A percentile compares a stretch with the other conserved stretches of the same genome.
Evolutionary conservation across 35 echinoderm and acorn worm species (phyloP).

Genomic region (Heliocidaris tuberculata): DNA sequence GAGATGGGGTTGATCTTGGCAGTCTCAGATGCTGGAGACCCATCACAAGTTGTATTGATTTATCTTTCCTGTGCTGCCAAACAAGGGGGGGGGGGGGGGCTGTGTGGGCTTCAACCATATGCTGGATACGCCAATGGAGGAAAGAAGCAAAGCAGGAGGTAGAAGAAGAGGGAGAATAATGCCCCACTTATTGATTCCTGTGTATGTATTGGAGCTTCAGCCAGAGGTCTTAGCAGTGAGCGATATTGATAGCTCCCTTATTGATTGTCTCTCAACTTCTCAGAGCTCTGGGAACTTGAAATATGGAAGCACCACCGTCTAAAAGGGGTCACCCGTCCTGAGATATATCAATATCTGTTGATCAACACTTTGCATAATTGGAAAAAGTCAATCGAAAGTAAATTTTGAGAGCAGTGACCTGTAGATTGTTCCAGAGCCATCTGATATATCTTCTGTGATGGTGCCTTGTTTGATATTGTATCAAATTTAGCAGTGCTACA

Average conservation of each 20-base stretch:
- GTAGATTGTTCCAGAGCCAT: neutral
- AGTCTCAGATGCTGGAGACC: too few species aligned
- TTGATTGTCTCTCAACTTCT: neutral
- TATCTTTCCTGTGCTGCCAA: too few species aligned
- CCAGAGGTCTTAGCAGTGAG: neutral
- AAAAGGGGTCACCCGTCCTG: neutral
- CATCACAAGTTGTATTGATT: too few species aligned
- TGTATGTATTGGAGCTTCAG: neutral
- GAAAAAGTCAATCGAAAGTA: neutral
- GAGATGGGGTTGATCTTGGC: too few species aligned
- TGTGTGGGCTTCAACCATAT: too few species aligned
- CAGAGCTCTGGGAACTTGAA: neutral
- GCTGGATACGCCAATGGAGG: too few species aligned
- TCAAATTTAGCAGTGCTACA: neutral
- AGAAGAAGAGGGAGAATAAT: neutral
- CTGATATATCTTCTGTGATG: neutral
- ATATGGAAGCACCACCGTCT: neutral
- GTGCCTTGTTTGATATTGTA: neutral
- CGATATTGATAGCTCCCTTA: neutral
- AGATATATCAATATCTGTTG: neutral
- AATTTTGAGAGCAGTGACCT: neutral
- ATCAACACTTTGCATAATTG: neutral
- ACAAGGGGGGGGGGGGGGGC: too few species aligned
- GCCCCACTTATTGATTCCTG: neutral
- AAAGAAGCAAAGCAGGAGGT: too few species aligned